Evolutionary conservation across 2,113 vertebrate genomes (phyloP).

Genomic region (Pavo muticus): DNA sequence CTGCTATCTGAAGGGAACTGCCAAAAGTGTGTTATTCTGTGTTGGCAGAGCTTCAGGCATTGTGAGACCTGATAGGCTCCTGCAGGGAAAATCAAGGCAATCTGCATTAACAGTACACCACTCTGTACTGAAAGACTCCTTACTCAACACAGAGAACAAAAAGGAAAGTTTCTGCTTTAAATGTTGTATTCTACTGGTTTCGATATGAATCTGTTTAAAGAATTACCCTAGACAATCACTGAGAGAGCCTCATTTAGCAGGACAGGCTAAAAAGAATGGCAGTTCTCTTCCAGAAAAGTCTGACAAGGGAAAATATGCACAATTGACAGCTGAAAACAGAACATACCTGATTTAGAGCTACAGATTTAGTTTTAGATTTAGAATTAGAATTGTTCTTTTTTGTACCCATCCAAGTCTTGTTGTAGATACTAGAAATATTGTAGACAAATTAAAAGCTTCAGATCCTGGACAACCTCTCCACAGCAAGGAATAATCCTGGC

Average conservation of each 20-base stretch:
- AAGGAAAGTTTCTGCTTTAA: not conserved
- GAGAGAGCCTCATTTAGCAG: not conserved
- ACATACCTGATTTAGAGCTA: not conserved
- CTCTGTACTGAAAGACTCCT: not conserved
- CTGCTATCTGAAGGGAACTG: not conserved
- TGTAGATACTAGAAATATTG: not conserved
- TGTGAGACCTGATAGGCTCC: not conserved
- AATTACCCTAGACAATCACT: not conserved
- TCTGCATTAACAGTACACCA: not conserved
- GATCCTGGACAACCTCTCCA: not conserved
- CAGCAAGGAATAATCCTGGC: not conserved
- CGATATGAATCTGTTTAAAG: not conserved
- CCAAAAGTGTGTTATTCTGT: slow-evolving; percentile 1
- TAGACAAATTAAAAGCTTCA: not conserved
- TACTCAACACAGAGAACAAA: not conserved
- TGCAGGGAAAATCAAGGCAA: slow-evolving; percentile 38
- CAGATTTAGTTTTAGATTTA: not conserved
- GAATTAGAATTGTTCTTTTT: not conserved
- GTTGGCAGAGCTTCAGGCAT: not conserved
- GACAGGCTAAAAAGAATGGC: not conserved
- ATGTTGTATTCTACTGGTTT: not conserved
- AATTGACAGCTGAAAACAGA: not conserved
- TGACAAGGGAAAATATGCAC: not conserved
- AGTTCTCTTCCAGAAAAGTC: not conserved
- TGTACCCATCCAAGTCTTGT: not conserved